Conservation (phyloP, 2,888 invertebrate species). For the Drepanosiphum platanoidis region DNA sequence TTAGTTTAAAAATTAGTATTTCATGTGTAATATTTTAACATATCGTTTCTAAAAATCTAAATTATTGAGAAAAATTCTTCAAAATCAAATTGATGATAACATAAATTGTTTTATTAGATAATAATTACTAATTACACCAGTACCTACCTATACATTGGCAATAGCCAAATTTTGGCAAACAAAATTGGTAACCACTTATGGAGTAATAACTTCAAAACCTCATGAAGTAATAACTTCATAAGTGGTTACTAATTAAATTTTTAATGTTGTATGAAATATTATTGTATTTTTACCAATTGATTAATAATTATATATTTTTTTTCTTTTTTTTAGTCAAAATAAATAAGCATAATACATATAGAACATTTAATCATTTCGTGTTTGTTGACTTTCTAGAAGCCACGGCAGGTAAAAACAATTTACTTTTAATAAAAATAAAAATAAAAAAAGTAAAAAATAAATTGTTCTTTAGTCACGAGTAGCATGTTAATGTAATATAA, state of each 20-base stretch:
- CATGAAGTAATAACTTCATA: no score
- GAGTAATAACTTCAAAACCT: no score
- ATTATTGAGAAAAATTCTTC: no score
- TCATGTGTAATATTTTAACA: no score
- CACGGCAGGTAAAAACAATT: not conserved
- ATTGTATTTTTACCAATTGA: not conserved
- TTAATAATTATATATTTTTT: not conserved
- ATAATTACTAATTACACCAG: not conserved
- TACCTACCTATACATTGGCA: not conserved
- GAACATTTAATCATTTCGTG: not conserved
- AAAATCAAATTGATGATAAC: not conserved
- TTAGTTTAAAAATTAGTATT: no score
- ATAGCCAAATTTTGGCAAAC: no score
- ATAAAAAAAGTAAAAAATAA: not conserved
- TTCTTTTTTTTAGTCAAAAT: not conserved
- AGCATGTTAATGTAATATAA: constrained; percentile 5
- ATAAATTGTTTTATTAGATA: not conserved
- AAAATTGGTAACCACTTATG: no score
- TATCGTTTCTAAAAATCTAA: no score
- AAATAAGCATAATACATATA: not conserved
- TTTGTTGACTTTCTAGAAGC: not conserved
- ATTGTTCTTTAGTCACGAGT: not conserved
- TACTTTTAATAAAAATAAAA: not conserved
- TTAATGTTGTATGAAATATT: no score
- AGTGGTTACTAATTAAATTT: no score